Evolutionary conservation across 2,888 invertebrate species (phyloP).

Genomic region (Seira ritae): DNA sequence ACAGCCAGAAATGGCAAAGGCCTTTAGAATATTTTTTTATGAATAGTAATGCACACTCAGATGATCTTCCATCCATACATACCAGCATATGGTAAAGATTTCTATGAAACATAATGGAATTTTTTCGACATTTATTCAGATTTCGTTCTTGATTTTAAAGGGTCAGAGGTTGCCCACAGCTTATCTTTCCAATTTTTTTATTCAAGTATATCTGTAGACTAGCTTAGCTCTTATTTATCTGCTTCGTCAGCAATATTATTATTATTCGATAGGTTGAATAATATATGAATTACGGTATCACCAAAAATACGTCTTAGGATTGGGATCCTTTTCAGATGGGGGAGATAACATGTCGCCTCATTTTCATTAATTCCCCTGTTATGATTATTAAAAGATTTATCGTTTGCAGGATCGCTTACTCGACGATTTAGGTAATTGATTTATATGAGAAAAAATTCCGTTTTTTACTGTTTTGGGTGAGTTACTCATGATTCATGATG

Average conservation of each 20-base stretch:
- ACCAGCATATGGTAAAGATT: too few species aligned
- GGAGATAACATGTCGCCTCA: slow-evolving; percentile 18
- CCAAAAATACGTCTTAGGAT: too few species aligned
- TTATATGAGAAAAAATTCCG: slow-evolving; percentile 25
- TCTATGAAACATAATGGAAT: too few species aligned
- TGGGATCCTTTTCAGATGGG: slow-evolving; percentile 12
- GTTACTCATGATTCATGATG: too few species aligned
- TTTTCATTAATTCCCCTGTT: slow-evolving; percentile 24
- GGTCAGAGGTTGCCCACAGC: slow-evolving; percentile 25
- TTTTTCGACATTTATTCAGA: too few species aligned
- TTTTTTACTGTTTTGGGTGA: slow-evolving; percentile 6
- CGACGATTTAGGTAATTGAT: slow-evolving; percentile 21
- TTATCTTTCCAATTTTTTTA: slow-evolving; percentile 16
- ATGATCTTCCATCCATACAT: too few species aligned
- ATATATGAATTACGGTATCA: too few species aligned
- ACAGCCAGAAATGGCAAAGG: too few species aligned
- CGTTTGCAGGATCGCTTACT: slow-evolving; percentile 4
- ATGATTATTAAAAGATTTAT: slow-evolving; percentile 38
- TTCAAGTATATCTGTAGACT: too few species aligned
- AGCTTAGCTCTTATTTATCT: not conserved
- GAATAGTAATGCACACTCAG: too few species aligned
- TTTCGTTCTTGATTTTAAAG: slow-evolving; percentile 10
- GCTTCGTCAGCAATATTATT: not conserved
- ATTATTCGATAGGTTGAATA: too few species aligned
- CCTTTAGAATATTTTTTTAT: too few species aligned